phyloP scores from a whole-genome alignment of 2,797 vertebrate genomes.

The Myiotriccus ornatus region DNA sequence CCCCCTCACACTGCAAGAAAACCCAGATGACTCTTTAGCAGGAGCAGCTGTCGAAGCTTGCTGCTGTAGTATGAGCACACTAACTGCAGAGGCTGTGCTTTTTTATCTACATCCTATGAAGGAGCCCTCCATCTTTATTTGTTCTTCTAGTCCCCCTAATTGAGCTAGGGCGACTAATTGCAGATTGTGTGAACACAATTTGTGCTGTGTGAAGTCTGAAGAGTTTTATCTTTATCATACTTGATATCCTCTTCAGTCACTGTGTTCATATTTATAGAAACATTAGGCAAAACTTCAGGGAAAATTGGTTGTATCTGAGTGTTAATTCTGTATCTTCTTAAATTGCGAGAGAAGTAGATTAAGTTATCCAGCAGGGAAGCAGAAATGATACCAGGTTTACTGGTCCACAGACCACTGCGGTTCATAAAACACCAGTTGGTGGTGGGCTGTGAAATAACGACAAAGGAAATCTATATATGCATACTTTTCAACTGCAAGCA shows the following conservation, averaged over 20 bases:
- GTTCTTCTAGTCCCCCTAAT: background rate
- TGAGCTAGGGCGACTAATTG: background rate
- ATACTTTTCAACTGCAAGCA: background rate
- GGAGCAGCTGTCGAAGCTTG: background rate
- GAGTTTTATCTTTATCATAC: background rate
- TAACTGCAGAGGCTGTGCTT: background rate
- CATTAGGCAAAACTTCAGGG: background rate
- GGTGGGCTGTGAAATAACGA: background rate
- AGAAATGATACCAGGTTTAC: conserved; percentile 4
- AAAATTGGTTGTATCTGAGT: background rate
- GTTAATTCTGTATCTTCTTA: background rate
- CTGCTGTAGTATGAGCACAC: background rate
- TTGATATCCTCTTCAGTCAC: background rate
- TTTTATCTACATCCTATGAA: background rate
- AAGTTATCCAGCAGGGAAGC: background rate
- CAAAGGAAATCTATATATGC: background rate
- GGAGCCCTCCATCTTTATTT: background rate
- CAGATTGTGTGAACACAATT: background rate
- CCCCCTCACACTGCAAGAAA: background rate
- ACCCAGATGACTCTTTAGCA: background rate
- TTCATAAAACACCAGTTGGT: conserved; percentile 7
- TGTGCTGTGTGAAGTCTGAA: background rate
- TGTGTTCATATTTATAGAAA: background rate
- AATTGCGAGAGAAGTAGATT: background rate
- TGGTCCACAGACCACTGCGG: background rate